Percentiles rank a stretch among this genome's conserved stretches.
Conservation (phyloP, 2,113 vertebrate species). For the Peromyscus californicus region DNA sequence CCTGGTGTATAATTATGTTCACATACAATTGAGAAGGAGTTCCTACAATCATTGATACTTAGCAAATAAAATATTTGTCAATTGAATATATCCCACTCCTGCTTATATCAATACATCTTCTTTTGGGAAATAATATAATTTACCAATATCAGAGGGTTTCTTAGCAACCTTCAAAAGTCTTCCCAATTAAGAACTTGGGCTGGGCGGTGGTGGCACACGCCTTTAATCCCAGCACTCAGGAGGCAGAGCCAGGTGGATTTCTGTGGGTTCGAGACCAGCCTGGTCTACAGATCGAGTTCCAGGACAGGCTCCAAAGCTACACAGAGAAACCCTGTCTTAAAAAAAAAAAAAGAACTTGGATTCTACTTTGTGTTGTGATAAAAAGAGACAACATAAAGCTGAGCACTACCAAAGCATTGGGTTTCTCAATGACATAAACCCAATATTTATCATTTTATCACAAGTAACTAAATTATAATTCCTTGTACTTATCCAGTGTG, state of each 20-base stretch:
- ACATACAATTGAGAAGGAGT: not conserved
- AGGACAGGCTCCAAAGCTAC: too few relatives aligned
- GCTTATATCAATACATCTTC: not conserved
- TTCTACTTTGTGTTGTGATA: not conserved
- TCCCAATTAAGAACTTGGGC: not conserved
- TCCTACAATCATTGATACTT: not conserved
- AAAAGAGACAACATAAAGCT: not conserved
- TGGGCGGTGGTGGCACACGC: too few relatives aligned
- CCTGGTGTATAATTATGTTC: not conserved
- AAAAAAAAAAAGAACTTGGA: not conserved
- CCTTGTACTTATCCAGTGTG: not conserved
- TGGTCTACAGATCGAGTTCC: too few relatives aligned
- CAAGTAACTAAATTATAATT: not conserved
- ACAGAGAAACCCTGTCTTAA: too few relatives aligned
- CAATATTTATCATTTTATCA: not conserved
- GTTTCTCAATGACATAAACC: not conserved
- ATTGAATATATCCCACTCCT: not conserved
- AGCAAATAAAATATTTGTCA: conserved; percentile 9
- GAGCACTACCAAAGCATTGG: not conserved
- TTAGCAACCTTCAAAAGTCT: conserved; percentile 18
- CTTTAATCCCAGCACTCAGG: too few relatives aligned
- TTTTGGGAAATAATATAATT: not conserved
- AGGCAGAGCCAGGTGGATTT: too few relatives aligned
- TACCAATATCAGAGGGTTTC: not conserved
- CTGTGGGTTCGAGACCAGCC: too few relatives aligned